These are phyloP conservation scores for Dryadula phaetusa DNA, from an alignment of 2,888 invertebrate genomes.

Conservation along the genomic window DNA sequence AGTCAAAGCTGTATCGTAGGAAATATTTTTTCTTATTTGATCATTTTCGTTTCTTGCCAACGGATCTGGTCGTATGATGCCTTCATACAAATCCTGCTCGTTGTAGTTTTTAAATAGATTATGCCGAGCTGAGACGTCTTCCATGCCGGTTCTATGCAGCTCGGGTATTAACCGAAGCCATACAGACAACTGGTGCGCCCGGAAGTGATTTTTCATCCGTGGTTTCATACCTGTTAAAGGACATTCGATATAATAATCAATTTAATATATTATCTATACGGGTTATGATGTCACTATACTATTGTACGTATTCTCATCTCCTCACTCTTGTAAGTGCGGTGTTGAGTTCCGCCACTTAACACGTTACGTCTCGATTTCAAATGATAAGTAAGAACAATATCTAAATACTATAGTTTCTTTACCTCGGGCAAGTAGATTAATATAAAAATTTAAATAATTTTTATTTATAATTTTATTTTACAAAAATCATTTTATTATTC, in stretches of 20 bases:
- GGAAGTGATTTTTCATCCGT: constrained; percentile 95
- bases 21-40: constrained; percentile 82
- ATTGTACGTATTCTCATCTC: no score
- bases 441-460: no score
- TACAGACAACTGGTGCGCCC: constrained; percentile 96
- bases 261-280: no score
- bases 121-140: constrained; percentile 93
- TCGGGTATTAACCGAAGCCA: constrained; percentile 98
- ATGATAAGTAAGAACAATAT: no score
- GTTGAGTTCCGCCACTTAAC: no score
- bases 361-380: no score
- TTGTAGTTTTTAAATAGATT: constrained; percentile 95
- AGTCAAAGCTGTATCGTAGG: constrained; percentile 86
- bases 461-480: background rate
- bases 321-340: no score
- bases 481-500: background rate
- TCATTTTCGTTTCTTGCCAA: constrained; percentile 87
- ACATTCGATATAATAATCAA: background rate
- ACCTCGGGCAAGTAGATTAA: no score
- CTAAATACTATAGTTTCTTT: no score
- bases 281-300: no score
- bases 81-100: constrained; percentile 95
- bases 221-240: constrained; percentile 92
- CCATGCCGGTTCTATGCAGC: constrained; percentile 94
- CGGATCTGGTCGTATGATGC: constrained; percentile 94